Evolutionary conservation across 2,797 vertebrate species (phyloP).

Genomic region (Arctocebus calabarensis): DNA sequence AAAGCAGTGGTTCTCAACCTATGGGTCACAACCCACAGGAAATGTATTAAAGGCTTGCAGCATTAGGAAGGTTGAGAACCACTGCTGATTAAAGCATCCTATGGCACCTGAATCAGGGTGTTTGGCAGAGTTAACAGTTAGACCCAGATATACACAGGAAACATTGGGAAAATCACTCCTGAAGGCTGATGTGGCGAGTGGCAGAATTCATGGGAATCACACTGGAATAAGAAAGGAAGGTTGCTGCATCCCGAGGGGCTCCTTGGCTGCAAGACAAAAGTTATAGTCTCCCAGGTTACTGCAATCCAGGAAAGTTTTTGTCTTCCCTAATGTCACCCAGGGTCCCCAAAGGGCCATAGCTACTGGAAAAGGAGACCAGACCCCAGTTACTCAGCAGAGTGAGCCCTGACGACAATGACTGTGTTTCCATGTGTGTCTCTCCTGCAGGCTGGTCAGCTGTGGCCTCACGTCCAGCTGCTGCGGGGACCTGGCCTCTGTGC

Average conservation of each 20-base stretch:
- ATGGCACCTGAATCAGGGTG: background rate
- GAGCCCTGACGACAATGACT: background rate
- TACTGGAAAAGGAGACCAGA: background rate
- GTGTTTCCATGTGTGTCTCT: rapidly evolving
- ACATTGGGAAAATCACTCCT: too few relatives aligned
- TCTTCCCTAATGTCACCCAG: background rate
- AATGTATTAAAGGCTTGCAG: too few relatives aligned
- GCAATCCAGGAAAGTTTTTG: background rate
- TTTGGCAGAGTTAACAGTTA: background rate
- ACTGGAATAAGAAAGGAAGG: background rate
- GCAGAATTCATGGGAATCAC: background rate
- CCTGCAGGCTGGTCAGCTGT: conserved; percentile 67
- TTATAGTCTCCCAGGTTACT: too few relatives aligned
- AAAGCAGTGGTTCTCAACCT: too few relatives aligned
- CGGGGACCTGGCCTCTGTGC: background rate
- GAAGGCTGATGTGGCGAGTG: too few relatives aligned
- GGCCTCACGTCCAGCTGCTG: background rate
- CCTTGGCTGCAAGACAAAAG: background rate
- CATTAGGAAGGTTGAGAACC: too few relatives aligned
- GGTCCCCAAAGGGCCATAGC: background rate
- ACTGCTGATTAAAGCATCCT: too few relatives aligned
- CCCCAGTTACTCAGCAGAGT: background rate
- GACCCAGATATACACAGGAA: background rate
- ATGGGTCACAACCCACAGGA: too few relatives aligned
- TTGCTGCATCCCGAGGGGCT: background rate